Base-by-base conservation (phyloP, 37 sponge, comb jelly and placozoan species). In the Spongia lamella region DNA sequence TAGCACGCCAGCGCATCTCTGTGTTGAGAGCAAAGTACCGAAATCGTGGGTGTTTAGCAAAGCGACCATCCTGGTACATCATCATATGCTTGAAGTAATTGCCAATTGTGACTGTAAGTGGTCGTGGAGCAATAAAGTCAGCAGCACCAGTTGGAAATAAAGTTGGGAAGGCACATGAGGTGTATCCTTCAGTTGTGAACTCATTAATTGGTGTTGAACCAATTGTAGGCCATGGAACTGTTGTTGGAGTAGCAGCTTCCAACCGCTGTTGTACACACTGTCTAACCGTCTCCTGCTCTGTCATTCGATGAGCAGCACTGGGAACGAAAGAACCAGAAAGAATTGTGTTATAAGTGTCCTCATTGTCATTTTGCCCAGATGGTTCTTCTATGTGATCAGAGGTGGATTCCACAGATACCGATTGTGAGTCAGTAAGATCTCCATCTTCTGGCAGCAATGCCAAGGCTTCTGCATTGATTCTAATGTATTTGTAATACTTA, bases 31-130 rank as follows among this genome's bases (percentile, higher is more conserved):
- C 74, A 65, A 73, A 66, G 52, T 66, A 73, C 7, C 83, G 27
- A 25, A 82, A 82, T 7, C 67, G 67, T 53, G 83, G 83, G 67
- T 82, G 75, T 26, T 27, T 63, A 11, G 83, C 74, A 82, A 82
- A 82, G 1, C 75, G 34, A 2, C 74, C 74, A 33, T 82, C 74
- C n/a, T 73, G 47, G 37, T 73, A 82, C 72, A 71, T 60, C 63
- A 80, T 49, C 35, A 80, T 22, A 56, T 80, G 64, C 21, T 73
- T 80, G 53, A 72, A 65, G 60, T 73, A 82, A 25, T 63, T 73
- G 22, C 74, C 83, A 27, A 57, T 37, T 4, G 75, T 82, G 38
- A 65, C 68, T 30, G 40, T 30, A 32, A 1, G 43, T 33, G 29
- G 30, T 50, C 75, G 43, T 27, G 66, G 74, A 19, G 59, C 83